Evolutionary conservation across 2,888 invertebrate species (phyloP), one percentile per base, ranked within the genome.

Genomic region (Calliopum simillimum): DNA sequence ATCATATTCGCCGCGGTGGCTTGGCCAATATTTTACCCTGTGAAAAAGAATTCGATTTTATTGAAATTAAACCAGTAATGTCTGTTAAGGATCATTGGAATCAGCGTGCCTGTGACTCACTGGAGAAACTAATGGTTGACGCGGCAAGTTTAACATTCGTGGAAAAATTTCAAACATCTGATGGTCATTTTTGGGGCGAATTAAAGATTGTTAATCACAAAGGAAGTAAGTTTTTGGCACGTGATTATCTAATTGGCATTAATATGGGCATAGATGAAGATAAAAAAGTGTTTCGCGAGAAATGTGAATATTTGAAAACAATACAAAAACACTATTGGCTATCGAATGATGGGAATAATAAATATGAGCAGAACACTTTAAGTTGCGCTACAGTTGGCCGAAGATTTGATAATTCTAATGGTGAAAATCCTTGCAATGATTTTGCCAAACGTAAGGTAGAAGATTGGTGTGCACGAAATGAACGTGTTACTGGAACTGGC

Each of bases 391-490:
- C 43, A 4, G 21, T 2, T 4, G 46, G 46, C 16, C 13, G 65
- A 51, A 33, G 46, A 55, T 25, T 63, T 21, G 64, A 61, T 51
- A 21, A 12, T 41, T 14, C 71, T 55, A 68, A 67, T 21, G 51
- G 58, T 11, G 73, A 74, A n/a, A 67, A 73, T 61, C 70, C 70
- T 51, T 67, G 68, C n/a, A 70, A 73, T 74, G 41, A 61, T 41
- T 72, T 74, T n/a, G 75, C 78, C 3, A 79, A 79, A 62, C 77
- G 75, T 21, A 80, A 80, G 49, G 80, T 80, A 0, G 77, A 77
- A 55, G 80, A 80, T 70, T 80, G 80, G 80, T 76, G 76, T 43
- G 71, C 74, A 11, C 73, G 79, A 13, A 80, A 80, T 74, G 72
- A 77, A 56, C 73, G 74, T 51, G 55, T 46, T 23, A 25, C 19